A percentile compares a stretch with the other conserved stretches of the same genome.
phyloP scores from a whole-genome alignment of 2,113 vertebrate genomes.

The Heliornis fulica region DNA sequence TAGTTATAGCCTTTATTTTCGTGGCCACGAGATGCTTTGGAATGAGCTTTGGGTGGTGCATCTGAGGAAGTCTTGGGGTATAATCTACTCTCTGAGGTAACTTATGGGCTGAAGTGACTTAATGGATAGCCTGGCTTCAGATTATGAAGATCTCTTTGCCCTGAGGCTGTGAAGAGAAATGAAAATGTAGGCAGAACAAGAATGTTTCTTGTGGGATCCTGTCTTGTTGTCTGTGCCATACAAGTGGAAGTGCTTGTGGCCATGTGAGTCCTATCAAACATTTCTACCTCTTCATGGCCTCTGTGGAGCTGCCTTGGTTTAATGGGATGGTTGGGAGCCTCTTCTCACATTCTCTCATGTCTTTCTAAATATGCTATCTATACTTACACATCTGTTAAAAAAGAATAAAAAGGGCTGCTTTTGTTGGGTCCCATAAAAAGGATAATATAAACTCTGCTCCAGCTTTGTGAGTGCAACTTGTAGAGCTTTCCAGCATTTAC shows the following conservation, averaged over 20 bases:
- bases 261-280: neutral
- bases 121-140: neutral
- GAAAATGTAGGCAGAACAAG: neutral
- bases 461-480: neutral
- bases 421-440: neutral
- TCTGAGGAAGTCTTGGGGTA: neutral
- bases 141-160: neutral
- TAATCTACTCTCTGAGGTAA: neutral
- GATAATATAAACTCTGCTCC: neutral
- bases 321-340: neutral
- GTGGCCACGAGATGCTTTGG: neutral
- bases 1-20: neutral
- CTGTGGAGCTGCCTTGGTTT: neutral
- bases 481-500: neutral
- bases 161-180: neutral
- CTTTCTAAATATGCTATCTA: neutral
- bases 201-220: neutral
- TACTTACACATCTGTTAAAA: neutral
- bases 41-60: fast-evolving
- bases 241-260: neutral
- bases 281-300: neutral
- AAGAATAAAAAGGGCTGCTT: neutral
- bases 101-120: neutral
- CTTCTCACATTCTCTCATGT: neutral
- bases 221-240: neutral